Percentiles rank a stretch among this genome's conserved stretches.
Conservation (phyloP, 2,888 invertebrate genomes). For the Eupithecia centaureata region DNA sequence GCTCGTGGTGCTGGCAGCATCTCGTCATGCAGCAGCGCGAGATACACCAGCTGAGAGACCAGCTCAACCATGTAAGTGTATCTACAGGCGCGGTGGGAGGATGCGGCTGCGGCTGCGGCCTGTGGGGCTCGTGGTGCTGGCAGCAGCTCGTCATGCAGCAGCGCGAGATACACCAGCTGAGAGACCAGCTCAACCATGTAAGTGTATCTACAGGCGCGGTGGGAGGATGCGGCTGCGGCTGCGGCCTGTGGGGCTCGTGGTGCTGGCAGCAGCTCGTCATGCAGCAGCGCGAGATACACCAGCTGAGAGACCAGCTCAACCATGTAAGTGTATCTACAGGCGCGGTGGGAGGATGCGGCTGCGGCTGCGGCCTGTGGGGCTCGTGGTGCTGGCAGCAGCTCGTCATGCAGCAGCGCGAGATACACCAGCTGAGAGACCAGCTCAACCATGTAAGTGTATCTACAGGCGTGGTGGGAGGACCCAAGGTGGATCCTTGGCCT, state of each 20-base stretch:
- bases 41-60: conserved; percentile 85
- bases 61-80: conserved; percentile 70
- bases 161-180: conserved; percentile 86
- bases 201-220: conserved; percentile 66
- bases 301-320: conserved; percentile 81
- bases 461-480: not conserved
- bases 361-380: conserved; percentile 75
- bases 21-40: conserved; percentile 86
- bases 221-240: conserved; percentile 73
- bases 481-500: not conserved
- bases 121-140: conserved; percentile 81
- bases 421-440: conserved; percentile 85
- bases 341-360: conserved; percentile 72
- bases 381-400: conserved; percentile 80
- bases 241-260: conserved; percentile 77
- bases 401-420: conserved; percentile 86
- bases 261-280: conserved; percentile 79
- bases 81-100: conserved; percentile 73
- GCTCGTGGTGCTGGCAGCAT: conserved; percentile 74
- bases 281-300: conserved; percentile 87
- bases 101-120: conserved; percentile 71
- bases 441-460: conserved; percentile 63
- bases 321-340: conserved; percentile 68
- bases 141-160: conserved; percentile 84
- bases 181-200: conserved; percentile 78